phyloP scores from a whole-genome alignment of 2,797 vertebrate species.

The Pangasius mekongensis region DNA sequence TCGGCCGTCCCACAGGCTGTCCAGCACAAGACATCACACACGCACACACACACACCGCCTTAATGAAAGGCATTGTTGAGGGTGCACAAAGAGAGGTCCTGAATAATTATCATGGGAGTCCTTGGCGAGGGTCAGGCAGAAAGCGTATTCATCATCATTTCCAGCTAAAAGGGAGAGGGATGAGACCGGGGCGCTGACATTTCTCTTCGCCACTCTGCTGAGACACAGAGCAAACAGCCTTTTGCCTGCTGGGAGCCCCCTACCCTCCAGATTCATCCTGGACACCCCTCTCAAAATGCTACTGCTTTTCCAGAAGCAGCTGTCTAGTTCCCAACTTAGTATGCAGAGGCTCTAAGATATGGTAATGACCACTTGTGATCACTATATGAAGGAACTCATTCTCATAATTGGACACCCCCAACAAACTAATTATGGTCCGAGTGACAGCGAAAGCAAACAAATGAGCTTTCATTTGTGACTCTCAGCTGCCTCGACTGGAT shows the following conservation, averaged over 20 bases:
- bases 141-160: conserved; percentile 82
- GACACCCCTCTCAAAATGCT: conserved; percentile 51
- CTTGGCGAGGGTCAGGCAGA: conserved; percentile 75
- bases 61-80: conserved; percentile 79
- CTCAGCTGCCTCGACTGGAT: neutral
- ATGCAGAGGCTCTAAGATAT: conserved; percentile 62
- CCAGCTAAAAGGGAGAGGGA: conserved; percentile 67
- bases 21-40: conserved; percentile 33
- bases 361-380: conserved; percentile 58
- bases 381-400: conserved; percentile 59
- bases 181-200: conserved; percentile 62
- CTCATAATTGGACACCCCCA: conserved; percentile 53
- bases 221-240: conserved; percentile 61
- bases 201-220: conserved; percentile 64
- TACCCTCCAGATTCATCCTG: conserved; percentile 62
- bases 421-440: conserved; percentile 53
- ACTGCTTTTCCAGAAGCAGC: conserved; percentile 66
- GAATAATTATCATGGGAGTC: conserved; percentile 77
- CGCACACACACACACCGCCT: conserved; percentile 49
- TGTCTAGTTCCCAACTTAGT: conserved; percentile 73
- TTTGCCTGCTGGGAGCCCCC: conserved; percentile 69
- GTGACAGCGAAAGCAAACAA: conserved; percentile 45
- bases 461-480: conserved; percentile 38
- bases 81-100: conserved; percentile 78
- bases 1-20: conserved; percentile 36